Evolutionary conservation across 2,888 invertebrate species (phyloP).

Genomic region (Embidobia sp.): DNA sequence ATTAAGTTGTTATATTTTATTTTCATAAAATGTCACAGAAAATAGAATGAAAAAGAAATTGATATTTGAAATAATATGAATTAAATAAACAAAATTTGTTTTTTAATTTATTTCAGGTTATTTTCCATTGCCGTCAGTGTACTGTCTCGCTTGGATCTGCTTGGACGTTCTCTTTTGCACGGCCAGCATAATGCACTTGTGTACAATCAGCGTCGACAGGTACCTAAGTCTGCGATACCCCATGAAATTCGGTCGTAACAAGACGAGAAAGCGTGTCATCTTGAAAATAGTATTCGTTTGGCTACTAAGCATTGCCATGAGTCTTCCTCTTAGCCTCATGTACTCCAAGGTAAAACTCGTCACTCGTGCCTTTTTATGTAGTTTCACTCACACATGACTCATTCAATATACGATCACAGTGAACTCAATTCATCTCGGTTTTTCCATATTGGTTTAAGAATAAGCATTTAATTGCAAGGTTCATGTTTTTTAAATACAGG

Average conservation of each 20-base stretch:
- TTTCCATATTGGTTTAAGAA: no score
- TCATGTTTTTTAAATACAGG: no score
- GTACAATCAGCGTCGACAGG: conserved; percentile 97
- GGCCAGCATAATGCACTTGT: conserved; percentile 97
- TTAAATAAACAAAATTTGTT: no score
- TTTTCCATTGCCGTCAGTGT: conserved; percentile 90
- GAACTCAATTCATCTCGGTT: conserved; percentile 10
- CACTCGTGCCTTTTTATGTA: conserved; percentile 13
- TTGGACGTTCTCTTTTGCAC: conserved; percentile 98
- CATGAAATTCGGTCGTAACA: conserved; percentile 95
- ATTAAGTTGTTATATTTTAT: no score
- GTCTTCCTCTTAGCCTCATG: conserved; percentile 93
- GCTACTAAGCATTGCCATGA: conserved; percentile 95
- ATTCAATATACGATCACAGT: conserved; percentile 5
- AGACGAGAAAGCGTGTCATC: conserved; percentile 91
- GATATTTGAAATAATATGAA: no score
- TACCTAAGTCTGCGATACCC: conserved; percentile 95
- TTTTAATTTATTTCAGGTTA: conserved; percentile 85
- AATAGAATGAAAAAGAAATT: no score
- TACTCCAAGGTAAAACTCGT: conserved; percentile 84
- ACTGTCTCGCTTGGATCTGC: conserved; percentile 97
- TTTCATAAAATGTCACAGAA: no score
- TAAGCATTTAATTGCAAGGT: no score
- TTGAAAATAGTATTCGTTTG: conserved; percentile 97
- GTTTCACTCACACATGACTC: not conserved